phyloP scores from a whole-genome alignment of 2,797 vertebrate genomes.

The Nannoperca australis region DNA sequence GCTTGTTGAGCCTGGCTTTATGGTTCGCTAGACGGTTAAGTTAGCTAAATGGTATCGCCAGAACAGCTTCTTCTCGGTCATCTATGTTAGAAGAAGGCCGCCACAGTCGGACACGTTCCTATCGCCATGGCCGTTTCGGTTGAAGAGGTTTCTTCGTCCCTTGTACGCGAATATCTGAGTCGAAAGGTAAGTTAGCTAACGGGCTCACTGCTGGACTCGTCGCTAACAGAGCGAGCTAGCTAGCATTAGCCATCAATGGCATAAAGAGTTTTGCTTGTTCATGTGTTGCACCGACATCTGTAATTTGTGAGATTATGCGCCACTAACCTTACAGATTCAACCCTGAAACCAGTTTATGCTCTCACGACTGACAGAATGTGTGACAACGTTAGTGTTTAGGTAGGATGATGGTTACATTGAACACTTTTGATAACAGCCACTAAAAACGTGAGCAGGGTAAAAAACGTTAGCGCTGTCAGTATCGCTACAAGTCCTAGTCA shows the following conservation, averaged over 20 bases:
- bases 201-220: neutral
- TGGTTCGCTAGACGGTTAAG: neutral
- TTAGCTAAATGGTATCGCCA: neutral
- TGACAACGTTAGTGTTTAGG: neutral
- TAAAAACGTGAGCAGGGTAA: neutral
- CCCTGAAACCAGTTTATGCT: neutral
- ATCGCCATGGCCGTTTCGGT: slow-evolving; percentile 78
- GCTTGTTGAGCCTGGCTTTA: too few species aligned
- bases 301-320: neutral
- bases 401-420: neutral
- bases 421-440: neutral
- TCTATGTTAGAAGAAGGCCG: neutral
- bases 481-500: neutral
- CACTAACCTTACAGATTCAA: neutral
- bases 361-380: too few species aligned
- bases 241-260: slow-evolving; percentile 17
- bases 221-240: slow-evolving; percentile 8
- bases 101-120: neutral
- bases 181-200: slow-evolving; percentile 88
- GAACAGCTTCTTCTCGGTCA: neutral
- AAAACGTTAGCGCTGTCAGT: neutral
- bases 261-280: neutral
- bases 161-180: slow-evolving; percentile 94
- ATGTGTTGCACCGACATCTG: neutral
- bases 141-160: slow-evolving; percentile 91